Percentiles rank a stretch among this genome's conserved stretches.
These are phyloP conservation scores for Phrynocephalus versicolor DNA, from an alignment of 2,113 vertebrate species.

Conservation along the genomic window DNA sequence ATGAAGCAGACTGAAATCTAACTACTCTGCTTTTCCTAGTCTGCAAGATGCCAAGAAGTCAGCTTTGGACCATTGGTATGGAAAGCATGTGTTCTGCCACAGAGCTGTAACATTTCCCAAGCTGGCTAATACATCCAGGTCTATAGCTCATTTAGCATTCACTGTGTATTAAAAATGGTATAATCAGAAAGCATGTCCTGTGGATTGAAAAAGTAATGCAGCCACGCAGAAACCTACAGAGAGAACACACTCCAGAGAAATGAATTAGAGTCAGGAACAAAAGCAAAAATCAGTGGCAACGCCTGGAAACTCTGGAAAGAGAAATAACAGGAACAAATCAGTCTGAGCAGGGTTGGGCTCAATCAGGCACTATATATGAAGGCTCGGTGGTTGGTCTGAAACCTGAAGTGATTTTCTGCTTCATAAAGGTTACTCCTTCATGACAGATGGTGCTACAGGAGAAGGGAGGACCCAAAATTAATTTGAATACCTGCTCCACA, in stretches of 20 bases:
- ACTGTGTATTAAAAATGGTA: background rate
- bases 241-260: background rate
- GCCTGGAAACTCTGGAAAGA: background rate
- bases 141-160: conserved; percentile 12
- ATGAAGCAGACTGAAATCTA: background rate
- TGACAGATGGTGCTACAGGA: background rate
- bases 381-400: conserved; percentile 16
- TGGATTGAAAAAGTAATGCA: background rate
- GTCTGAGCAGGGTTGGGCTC: conserved; percentile 23
- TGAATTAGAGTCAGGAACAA: conserved; percentile 25
- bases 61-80: background rate
- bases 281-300: conserved; percentile 3
- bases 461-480: background rate
- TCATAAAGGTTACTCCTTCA: conserved; percentile 3
- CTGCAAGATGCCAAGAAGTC: background rate
- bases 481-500: background rate
- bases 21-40: background rate
- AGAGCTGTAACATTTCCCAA: background rate
- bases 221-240: background rate
- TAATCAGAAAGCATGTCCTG: background rate
- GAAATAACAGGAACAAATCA: conserved; percentile 16
- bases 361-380: conserved; percentile 20
- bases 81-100: background rate
- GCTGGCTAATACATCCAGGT: background rate
- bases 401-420: conserved; percentile 15